Evolutionary conservation across 2,888 invertebrate species (phyloP).

Genomic region (Hirudinaria manillensis): DNA sequence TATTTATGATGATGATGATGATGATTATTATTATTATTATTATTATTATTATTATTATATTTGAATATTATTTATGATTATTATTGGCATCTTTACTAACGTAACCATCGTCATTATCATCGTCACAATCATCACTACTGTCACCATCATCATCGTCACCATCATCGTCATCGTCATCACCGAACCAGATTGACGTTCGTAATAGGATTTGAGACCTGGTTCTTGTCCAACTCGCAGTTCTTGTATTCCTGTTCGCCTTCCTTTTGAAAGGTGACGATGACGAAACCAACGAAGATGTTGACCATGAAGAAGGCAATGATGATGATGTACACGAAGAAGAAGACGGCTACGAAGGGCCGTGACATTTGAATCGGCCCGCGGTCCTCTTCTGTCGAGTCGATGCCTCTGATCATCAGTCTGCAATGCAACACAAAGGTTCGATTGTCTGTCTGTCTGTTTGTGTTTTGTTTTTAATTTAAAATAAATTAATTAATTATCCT

Average conservation of each 20-base stretch:
- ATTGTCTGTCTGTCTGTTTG: neutral
- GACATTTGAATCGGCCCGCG: conserved; percentile 94
- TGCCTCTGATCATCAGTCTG: conserved; percentile 90
- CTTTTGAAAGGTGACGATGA: conserved; percentile 99
- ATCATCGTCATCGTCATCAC: too few species aligned
- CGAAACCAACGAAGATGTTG: conserved; percentile 99
- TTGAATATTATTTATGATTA: too few species aligned
- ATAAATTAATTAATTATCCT: neutral
- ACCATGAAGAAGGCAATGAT: conserved; percentile 99
- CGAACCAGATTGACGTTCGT: too few species aligned
- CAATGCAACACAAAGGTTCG: conserved; percentile 31
- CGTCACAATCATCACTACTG: too few species aligned
- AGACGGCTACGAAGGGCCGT: conserved; percentile 93
- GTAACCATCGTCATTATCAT: too few species aligned
- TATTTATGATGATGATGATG: too few species aligned
- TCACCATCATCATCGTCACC: too few species aligned
- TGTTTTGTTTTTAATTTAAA: neutral
- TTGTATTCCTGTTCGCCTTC: conserved; percentile 99
- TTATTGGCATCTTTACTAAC: too few species aligned
- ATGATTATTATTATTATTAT: too few species aligned
- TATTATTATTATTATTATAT: too few species aligned
- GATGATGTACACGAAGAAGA: conserved; percentile 94
- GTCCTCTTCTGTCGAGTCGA: conserved; percentile 92
- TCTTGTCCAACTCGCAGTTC: conserved; percentile 97
- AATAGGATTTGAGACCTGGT: conserved; percentile 64